Percentiles rank a stretch among this genome's conserved stretches.
phyloP scores from a whole-genome alignment of 2,888 invertebrate genomes.

The Calameuta pallipes region DNA sequence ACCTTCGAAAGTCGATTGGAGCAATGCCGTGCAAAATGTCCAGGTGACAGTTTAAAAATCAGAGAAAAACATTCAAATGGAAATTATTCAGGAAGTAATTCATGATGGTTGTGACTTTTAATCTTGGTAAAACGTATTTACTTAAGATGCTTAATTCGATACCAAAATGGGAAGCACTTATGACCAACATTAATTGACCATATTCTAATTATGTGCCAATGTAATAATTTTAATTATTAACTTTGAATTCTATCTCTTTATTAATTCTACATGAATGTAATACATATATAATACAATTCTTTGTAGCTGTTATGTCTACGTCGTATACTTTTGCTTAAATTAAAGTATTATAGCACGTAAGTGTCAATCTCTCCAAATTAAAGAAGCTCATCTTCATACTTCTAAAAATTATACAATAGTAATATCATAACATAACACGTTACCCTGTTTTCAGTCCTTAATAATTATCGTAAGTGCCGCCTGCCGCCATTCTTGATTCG shows the following conservation, averaged over 20 bases:
- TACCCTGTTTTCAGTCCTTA: conserved; percentile 41
- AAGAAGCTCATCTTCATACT: conserved; percentile 21
- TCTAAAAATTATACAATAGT: conserved; percentile 17
- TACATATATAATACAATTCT: conserved; percentile 14
- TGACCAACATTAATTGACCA: conserved; percentile 2
- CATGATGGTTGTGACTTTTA: background rate
- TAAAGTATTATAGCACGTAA: conserved; percentile 24
- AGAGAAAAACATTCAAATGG: background rate
- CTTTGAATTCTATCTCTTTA: conserved; percentile 21
- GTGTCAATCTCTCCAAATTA: conserved; percentile 27
- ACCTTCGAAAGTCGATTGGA: conserved; percentile 90
- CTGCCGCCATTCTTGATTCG: background rate
- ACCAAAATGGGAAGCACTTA: background rate
- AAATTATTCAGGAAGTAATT: background rate
- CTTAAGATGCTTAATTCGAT: background rate
- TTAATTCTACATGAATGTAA: conserved; percentile 5
- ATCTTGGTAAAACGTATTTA: background rate
- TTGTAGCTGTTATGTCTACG: conserved; percentile 20
- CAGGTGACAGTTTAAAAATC: conserved; percentile 77
- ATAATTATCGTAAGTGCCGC: conserved; percentile 2
- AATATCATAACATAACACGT: conserved; percentile 9
- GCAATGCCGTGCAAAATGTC: conserved; percentile 88
- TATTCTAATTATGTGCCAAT: conserved; percentile 45
- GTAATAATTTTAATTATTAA: conserved; percentile 23
- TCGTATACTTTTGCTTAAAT: conserved; percentile 29